Evolutionary conservation across 2,888 invertebrate genomes (phyloP), one percentile per base, ranked within the genome.

Genomic region (Drosophila crucigera): DNA sequence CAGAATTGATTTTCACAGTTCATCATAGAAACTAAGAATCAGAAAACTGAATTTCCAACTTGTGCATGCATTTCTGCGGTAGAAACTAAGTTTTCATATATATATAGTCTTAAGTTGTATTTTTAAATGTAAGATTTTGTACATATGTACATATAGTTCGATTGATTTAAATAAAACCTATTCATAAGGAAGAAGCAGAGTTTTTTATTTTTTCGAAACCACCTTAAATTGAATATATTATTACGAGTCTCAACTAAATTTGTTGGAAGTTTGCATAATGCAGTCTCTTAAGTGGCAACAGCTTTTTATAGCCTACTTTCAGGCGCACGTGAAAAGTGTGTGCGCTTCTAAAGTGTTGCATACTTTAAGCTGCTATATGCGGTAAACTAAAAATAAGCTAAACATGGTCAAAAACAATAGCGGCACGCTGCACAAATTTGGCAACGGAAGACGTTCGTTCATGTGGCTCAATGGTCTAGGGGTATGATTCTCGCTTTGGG

Each of bases 401-500:
- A 78, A 68, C 53, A 25, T 73, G 86, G 86, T 69, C 49, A 76
- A 76, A 56, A 68, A 47, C 25, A 67, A 63, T 41, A 43, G 56
- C 61, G 30, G 47, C 16, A 28, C 33, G n/a, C 4, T 31, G 55
- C 37, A 30, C 31, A 60, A 49, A 50, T 55, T 59, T 47, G 19
- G n/a, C 43, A 35, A 30, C 58, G 35, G 43, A 52, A 56, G 49
- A 19, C 25, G 1, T 9, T 30, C 9, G 1, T 7, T 37, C 79
- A 91, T 55, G 92, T 66, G 92, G 92, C 92, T 92, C 92, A 92
- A 92, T 92, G 92, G 92, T 92, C 92, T 92, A 92, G 92, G 92
- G 92, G 92, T 91, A 92, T 92, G 92, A 92, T 92, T 92, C 92
- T 92, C 92, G 92, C 92, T 92, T 92, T 92, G 92, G 92, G 92